Percentiles rank a stretch among this genome's conserved stretches.
Conservation (phyloP, 92 coral and sea anemone species). For the Umimayanthus kanabou region DNA sequence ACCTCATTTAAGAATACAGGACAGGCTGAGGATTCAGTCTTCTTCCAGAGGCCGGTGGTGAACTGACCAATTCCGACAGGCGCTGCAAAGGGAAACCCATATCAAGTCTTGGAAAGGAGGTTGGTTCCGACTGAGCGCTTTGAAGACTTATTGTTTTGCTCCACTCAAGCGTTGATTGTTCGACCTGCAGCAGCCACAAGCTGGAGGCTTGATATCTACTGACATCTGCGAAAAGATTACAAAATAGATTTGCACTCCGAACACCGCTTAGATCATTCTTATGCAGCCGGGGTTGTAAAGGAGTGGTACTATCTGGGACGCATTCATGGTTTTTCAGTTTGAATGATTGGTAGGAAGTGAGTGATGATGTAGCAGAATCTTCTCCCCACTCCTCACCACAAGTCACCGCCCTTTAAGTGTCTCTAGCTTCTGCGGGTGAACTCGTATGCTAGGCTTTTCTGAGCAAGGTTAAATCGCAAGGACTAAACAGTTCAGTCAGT, state of each 20-base stretch:
- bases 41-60: not conserved
- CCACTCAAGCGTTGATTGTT: slow-evolving; percentile 9
- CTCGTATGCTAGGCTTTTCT: not conserved
- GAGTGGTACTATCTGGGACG: too few relatives aligned
- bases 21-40: not conserved
- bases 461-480: not conserved
- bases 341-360: not conserved
- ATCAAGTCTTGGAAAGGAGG: not conserved
- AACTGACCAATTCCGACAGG: not conserved
- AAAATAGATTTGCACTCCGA: not conserved
- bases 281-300: not conserved
- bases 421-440: not conserved
- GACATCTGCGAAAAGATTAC: slow-evolving; percentile 35
- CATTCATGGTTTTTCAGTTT: not conserved
- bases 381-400: not conserved
- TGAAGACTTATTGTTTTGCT: slow-evolving; percentile 8
- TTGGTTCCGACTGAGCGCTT: not conserved
- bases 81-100: not conserved
- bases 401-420: not conserved
- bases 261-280: slow-evolving; percentile 23
- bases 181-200: slow-evolving; percentile 36
- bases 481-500: not conserved
- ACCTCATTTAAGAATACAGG: not conserved
- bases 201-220: slow-evolving; percentile 16
- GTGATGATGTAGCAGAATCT: too few relatives aligned